Evolutionary conservation across 2,888 invertebrate genomes (phyloP).

Genomic region (Acanthosepion pharaonis): DNA sequence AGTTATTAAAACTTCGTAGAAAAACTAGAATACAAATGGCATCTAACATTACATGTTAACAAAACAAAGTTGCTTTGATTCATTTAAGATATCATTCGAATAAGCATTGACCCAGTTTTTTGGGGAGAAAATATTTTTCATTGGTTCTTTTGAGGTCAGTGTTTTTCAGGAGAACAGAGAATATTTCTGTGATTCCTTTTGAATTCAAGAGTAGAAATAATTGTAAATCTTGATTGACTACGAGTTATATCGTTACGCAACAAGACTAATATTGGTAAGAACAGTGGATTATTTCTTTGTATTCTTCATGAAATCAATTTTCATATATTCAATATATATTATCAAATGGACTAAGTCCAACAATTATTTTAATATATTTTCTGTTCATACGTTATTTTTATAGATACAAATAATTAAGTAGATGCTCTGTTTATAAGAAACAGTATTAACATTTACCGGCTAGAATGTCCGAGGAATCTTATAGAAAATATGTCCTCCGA

Average conservation of each 20-base stretch:
- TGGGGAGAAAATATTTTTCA: neutral
- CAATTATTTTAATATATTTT: too few relatives aligned
- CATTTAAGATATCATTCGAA: neutral
- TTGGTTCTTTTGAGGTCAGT: neutral
- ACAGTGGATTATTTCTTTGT: neutral
- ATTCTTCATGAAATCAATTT: too few relatives aligned
- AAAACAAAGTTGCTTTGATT: constrained; percentile 1
- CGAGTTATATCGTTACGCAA: too few relatives aligned
- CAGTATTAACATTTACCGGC: too few relatives aligned
- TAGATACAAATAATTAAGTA: too few relatives aligned
- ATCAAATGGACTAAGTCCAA: too few relatives aligned
- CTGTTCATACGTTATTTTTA: too few relatives aligned
- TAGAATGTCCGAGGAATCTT: too few relatives aligned
- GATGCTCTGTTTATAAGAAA: too few relatives aligned
- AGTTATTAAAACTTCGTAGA: neutral
- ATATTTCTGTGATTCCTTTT: neutral
- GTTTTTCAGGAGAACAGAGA: neutral
- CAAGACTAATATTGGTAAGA: neutral
- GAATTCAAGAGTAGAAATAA: neutral
- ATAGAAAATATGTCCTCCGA: too few relatives aligned
- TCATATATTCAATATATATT: too few relatives aligned
- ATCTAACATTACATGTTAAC: neutral
- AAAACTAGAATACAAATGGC: neutral
- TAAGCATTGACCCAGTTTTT: neutral
- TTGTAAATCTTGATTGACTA: neutral